Base-by-base conservation (phyloP, 2,888 invertebrate genomes). In the Epirrita christyi region DNA sequence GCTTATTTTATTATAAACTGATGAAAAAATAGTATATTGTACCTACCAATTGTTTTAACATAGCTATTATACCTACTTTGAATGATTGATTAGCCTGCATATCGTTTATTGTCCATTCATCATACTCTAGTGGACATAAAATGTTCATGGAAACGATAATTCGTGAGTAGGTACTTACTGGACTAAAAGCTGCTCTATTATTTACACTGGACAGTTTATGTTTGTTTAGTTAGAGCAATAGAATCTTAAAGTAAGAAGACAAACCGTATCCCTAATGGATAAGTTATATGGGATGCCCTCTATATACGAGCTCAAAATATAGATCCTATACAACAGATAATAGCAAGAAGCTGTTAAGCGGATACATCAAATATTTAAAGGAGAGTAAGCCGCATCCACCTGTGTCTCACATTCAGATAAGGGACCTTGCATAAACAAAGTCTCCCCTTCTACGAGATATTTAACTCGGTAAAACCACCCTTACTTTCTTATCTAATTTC, bases 331-430 rank as follows among this genome's bases (percentile, higher is more conserved):
- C 71, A 72, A 70, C 71, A 72, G 59, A 75, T 79, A 76, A 81
- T 75, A 75, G 75, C 78, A 72, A 68, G 71, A 73, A 78, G 79
- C 77, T 79, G 81, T 81, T 83, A 83, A 77, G 81, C 73, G 71
- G 75, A 71, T 78, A 76, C 83, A 87, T 88, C 78, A 85, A 88
- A 86, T 87, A 88, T 88, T 87, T 83, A 88, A 75, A 75, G 72
- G 69, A 70, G 71, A 68, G 73, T 69, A 76, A 78, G 72, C 73
- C 67, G 67, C 71, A 80, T 83, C 86, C 88, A 88, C 88, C 88
- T 88, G 88, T 73, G 85, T 72, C 71, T 70, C 65, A 70, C 71
- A 70, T 71, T 71, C 67, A 67, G 67, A 70, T 76, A 74, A 75
- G 67, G 75, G 70, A 60, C 63, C 64, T 63, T 71, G 48, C 67